Evolutionary conservation across 2,797 vertebrate species (phyloP).

Genomic region (Tragopan temminckii): DNA sequence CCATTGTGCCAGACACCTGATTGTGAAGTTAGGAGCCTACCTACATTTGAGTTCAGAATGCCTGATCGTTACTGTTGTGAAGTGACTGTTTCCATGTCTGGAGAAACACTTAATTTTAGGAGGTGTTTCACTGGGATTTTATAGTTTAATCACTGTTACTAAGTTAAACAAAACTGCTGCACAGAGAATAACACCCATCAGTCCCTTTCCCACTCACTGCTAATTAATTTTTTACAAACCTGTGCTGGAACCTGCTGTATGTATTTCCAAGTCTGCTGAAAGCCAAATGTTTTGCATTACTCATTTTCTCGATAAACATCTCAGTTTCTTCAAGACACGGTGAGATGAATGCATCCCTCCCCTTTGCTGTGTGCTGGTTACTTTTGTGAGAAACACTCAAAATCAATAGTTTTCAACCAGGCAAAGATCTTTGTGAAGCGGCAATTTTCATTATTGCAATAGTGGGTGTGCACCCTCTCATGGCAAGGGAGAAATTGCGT

Average conservation of each 20-base stretch:
- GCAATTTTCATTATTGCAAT: no score
- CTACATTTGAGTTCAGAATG: not conserved
- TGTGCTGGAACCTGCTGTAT: not conserved
- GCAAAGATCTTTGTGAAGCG: no score
- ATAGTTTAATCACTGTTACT: not conserved
- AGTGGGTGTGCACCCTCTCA: no score
- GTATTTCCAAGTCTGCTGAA: not conserved
- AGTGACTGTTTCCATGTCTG: not conserved
- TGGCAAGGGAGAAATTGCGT: no score
- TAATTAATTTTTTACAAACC: conserved; percentile 24
- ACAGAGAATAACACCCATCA: not conserved
- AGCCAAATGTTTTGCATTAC: not conserved
- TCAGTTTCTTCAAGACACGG: not conserved
- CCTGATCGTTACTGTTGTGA: not conserved
- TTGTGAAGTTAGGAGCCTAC: not conserved
- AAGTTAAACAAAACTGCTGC: not conserved
- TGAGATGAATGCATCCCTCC: not conserved
- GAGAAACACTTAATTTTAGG: not conserved
- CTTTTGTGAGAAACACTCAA: not conserved
- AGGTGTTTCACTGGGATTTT: not conserved
- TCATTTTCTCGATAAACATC: conserved; percentile 1
- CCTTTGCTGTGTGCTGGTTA: not conserved
- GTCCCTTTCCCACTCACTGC: not conserved
- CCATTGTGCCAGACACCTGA: not conserved
- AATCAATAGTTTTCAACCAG: no score